Percentiles rank a stretch among this genome's conserved stretches.
Evolutionary conservation across 2,797 vertebrate species (phyloP).

Genomic region (Hippoglossus hippoglossus): DNA sequence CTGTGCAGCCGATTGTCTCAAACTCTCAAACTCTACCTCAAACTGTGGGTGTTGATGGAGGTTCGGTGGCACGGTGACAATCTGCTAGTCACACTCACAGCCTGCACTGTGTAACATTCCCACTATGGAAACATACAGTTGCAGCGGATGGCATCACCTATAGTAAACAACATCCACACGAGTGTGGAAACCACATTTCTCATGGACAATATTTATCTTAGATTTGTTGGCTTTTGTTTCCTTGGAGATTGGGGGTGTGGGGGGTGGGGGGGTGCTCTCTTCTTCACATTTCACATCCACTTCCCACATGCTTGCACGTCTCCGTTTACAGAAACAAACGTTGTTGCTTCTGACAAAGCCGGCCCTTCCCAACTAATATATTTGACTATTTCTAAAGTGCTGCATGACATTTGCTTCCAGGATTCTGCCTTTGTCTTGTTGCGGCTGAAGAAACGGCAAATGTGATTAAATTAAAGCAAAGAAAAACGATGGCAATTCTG

Average conservation of each 20-base stretch:
- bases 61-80: too few species aligned
- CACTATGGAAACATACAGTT: too few species aligned
- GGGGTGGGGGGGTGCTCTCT: conserved; percentile 11
- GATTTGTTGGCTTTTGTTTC: conserved; percentile 30
- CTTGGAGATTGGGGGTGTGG: conserved; percentile 29
- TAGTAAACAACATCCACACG: conserved; percentile 16
- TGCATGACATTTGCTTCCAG: conserved; percentile 25
- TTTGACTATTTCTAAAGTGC: conserved; percentile 22
- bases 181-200: not conserved
- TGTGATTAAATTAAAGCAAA: not conserved
- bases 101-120: too few species aligned
- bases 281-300: conserved; percentile 25
- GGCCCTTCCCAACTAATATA: not conserved
- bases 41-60: too few species aligned
- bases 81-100: too few species aligned
- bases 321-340: conserved; percentile 17
- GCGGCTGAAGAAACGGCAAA: conserved; percentile 7
- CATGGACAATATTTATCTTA: conserved; percentile 9
- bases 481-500: not conserved
- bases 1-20: too few species aligned
- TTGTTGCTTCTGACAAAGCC: conserved; percentile 9
- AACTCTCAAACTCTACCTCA: too few species aligned
- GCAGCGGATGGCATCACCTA: not conserved
- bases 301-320: conserved; percentile 26
- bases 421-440: not conserved